Evolutionary conservation across 2,113 vertebrate species (phyloP).

Genomic region (Daboia siamensis): DNA sequence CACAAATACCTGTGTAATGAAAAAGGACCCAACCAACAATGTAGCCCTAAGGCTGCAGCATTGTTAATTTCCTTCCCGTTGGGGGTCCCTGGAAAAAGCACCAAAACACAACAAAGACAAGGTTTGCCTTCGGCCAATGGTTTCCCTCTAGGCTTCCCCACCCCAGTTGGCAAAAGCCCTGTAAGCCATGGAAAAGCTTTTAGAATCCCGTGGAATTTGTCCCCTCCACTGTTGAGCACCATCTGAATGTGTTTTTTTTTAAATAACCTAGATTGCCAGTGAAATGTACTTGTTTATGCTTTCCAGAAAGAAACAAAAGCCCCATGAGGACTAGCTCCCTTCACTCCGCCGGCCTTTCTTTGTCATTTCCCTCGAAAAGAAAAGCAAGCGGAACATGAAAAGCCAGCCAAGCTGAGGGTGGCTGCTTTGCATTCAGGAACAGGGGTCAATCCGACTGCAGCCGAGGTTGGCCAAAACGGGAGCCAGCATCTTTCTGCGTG

Average conservation of each 20-base stretch:
- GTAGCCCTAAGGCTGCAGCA: background rate
- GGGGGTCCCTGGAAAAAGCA: background rate
- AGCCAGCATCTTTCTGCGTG: background rate
- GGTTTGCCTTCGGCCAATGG: background rate
- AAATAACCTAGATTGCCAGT: background rate
- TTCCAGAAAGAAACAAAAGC: background rate
- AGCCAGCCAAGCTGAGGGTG: background rate
- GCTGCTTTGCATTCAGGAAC: background rate
- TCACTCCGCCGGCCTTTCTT: background rate
- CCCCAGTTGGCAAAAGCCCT: background rate
- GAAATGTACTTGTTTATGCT: background rate
- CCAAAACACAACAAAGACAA: background rate
- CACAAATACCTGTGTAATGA: background rate
- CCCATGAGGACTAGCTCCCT: background rate
- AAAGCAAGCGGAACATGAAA: background rate
- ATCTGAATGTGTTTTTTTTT: background rate
- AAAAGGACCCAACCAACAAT: background rate
- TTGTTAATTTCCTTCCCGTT: background rate
- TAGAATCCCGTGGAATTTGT: background rate
- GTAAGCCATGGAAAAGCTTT: conserved; percentile 32
- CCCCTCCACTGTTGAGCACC: background rate
- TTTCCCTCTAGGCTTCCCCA: background rate
- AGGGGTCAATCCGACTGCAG: fast-evolving
- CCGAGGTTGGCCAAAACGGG: fast-evolving
- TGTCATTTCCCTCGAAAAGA: background rate